Percentiles rank a stretch among this genome's conserved stretches.
Evolutionary conservation across 2,113 vertebrate species (phyloP).

Genomic region (Barbus barbus): DNA sequence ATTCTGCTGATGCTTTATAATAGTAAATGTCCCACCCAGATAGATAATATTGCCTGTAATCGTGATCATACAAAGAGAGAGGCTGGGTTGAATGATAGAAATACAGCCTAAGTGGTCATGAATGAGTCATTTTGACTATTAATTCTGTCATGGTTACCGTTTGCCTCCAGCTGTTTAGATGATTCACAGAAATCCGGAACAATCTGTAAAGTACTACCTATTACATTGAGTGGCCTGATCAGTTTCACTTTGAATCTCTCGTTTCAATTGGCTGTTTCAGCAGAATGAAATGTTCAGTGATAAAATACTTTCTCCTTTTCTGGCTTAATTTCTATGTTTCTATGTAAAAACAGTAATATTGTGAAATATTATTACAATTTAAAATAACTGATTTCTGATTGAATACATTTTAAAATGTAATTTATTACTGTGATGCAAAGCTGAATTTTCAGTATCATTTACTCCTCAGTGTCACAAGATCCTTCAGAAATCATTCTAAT

Average conservation of each 20-base stretch:
- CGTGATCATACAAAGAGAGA: background rate
- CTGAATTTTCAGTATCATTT: background rate
- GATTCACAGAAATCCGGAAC: conserved; percentile 21
- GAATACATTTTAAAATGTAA: no score
- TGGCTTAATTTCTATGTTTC: background rate
- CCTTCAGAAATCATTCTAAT: background rate
- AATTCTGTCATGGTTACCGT: conserved; percentile 10
- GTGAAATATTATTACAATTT: no score
- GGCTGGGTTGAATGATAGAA: background rate
- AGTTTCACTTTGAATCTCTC: background rate
- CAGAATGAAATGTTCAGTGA: background rate
- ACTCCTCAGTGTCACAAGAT: background rate
- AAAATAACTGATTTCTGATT: no score
- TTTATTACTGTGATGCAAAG: background rate
- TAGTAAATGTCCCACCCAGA: conserved; percentile 23
- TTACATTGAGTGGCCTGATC: background rate
- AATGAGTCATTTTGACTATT: conserved; percentile 10
- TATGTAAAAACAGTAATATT: no score
- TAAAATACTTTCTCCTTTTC: background rate
- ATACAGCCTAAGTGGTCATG: background rate
- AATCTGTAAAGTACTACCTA: background rate
- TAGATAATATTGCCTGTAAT: background rate
- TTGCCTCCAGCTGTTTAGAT: conserved; percentile 11
- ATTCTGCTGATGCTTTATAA: conserved; percentile 1
- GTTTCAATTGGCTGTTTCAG: background rate